A percentile compares a stretch with the other conserved stretches of the same genome.
Evolutionary conservation across 2,113 vertebrate species (phyloP).

Genomic region (Eulacestoma nigropectus): DNA sequence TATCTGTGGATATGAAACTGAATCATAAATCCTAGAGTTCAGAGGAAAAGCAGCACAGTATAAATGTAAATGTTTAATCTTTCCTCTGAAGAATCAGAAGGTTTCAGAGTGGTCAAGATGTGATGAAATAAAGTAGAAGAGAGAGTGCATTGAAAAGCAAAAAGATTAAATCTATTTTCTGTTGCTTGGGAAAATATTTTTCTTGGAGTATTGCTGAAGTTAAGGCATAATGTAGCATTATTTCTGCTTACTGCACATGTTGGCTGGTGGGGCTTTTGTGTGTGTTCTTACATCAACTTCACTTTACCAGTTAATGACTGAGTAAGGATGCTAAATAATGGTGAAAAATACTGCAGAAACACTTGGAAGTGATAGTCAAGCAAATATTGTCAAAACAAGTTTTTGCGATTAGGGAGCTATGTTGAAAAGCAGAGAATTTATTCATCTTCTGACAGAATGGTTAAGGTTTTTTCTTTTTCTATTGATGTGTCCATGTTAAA

Average conservation of each 20-base stretch:
- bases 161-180: not conserved
- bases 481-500: not conserved
- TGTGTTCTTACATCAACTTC: not conserved
- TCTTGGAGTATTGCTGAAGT: not conserved
- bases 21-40: constrained; percentile 70
- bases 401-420: not conserved
- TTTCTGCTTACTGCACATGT: not conserved
- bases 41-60: constrained; percentile 50
- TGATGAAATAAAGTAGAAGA: constrained; percentile 32
- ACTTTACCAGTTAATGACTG: not conserved
- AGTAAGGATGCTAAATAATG: not conserved
- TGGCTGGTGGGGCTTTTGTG: not conserved
- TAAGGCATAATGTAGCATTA: not conserved
- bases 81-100: constrained; percentile 32
- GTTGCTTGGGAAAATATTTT: not conserved
- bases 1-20: constrained; percentile 69
- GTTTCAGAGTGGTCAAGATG: constrained; percentile 37
- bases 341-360: not conserved
- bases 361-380: not conserved
- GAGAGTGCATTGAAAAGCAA: not conserved
- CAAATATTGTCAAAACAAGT: not conserved
- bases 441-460: not conserved
- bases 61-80: constrained; percentile 62
- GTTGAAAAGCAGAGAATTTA: not conserved
- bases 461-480: not conserved